These are phyloP conservation scores for Gymnocephalus cernua DNA, from an alignment of 2,113 vertebrate genomes.

Conservation along the genomic window DNA sequence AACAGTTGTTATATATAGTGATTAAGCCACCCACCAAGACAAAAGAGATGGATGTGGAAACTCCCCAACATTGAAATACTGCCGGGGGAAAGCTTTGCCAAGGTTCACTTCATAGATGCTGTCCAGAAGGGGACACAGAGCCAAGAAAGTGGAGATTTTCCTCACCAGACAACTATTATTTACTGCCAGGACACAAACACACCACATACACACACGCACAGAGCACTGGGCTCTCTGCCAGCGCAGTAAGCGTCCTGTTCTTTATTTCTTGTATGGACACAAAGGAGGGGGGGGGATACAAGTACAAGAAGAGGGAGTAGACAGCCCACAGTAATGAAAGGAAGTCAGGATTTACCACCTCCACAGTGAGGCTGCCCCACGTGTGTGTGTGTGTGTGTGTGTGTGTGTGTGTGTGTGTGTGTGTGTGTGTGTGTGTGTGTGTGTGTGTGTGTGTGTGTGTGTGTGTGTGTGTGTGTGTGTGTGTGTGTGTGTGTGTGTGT, in stretches of 20 bases:
- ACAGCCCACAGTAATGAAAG: constrained; percentile 49
- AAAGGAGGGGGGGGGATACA: constrained; percentile 44
- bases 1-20: background rate
- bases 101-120: constrained; percentile 24
- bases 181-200: constrained; percentile 34
- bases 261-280: constrained; percentile 69
- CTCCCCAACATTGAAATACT: constrained; percentile 14
- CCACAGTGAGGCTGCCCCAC: constrained; percentile 5
- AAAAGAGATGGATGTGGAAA: constrained; percentile 19
- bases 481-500: too few species aligned
- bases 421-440: background rate
- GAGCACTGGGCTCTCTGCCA: constrained; percentile 48
- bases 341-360: constrained; percentile 46
- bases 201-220: background rate
- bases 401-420: background rate
- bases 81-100: background rate
- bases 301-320: constrained; percentile 37
- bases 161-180: constrained; percentile 44
- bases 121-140: constrained; percentile 25
- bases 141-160: constrained; percentile 51
- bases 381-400: background rate
- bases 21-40: constrained; percentile 7
- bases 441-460: too few species aligned
- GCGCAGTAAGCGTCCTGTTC: constrained; percentile 41
- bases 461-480: too few species aligned